A percentile compares a stretch with the other conserved stretches of the same genome.
Evolutionary conservation across 2,888 invertebrate species (phyloP).

Genomic region (Hyalella azteca): DNA sequence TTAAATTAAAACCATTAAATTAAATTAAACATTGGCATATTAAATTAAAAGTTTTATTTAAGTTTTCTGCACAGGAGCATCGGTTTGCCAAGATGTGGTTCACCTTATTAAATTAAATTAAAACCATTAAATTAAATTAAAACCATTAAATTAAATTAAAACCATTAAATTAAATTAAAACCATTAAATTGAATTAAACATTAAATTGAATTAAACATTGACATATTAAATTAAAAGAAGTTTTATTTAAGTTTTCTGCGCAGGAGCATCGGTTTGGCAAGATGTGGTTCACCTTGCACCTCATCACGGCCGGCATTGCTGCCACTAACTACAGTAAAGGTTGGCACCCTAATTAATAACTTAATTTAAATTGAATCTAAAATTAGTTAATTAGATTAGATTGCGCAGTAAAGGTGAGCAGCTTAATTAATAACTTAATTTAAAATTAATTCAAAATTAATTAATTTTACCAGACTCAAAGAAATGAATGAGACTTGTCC

Average conservation of each 20-base stretch:
- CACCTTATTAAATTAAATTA: background rate
- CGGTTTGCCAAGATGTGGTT: background rate
- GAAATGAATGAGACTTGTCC: too few species aligned
- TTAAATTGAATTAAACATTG: background rate
- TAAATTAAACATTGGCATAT: too few species aligned
- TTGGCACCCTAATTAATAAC: background rate
- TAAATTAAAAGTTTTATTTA: too few species aligned
- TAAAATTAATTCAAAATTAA: too few species aligned
- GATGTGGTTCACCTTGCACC: constrained; percentile 23
- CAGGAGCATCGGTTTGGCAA: constrained; percentile 32
- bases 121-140: background rate
- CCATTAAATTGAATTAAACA: background rate
- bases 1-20: too few species aligned
- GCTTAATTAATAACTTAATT: too few species aligned
- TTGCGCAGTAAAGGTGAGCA: too few species aligned
- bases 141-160: background rate
- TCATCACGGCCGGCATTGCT: constrained; percentile 16
- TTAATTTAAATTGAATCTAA: too few species aligned
- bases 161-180: background rate
- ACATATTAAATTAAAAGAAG: background rate
- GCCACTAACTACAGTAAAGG: constrained; percentile 34
- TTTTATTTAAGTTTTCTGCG: background rate
- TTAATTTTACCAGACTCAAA: too few species aligned
- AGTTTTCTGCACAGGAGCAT: too few species aligned
- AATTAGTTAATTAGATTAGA: too few species aligned